Conservation (phyloP, 2,797 vertebrate species). For the Octomys mimax region DNA sequence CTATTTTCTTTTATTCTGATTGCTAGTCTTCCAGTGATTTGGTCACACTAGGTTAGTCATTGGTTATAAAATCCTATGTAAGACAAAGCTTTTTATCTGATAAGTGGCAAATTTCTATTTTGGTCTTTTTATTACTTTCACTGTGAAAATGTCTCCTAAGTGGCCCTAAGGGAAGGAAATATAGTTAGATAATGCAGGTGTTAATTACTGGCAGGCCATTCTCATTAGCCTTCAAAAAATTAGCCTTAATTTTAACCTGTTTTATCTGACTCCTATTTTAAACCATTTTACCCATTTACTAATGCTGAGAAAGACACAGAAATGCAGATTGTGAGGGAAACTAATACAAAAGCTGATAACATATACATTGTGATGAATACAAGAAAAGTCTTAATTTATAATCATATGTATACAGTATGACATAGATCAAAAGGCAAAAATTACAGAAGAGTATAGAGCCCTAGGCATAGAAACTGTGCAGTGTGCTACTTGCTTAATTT, state of each 20-base stretch:
- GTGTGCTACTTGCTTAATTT: constrained; percentile 49
- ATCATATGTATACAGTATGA: constrained; percentile 20
- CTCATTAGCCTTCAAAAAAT: constrained; percentile 59
- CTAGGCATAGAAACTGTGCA: constrained; percentile 41
- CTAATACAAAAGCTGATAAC: constrained; percentile 40
- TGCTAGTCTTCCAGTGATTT: constrained; percentile 63
- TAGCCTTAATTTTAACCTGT: constrained; percentile 69
- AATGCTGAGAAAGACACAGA: constrained; percentile 53
- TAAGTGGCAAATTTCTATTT: constrained; percentile 38
- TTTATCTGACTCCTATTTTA: constrained; percentile 37
- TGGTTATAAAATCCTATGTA: constrained; percentile 27
- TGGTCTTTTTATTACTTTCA: constrained; percentile 45
- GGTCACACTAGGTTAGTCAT: constrained; percentile 25
- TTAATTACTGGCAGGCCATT: constrained; percentile 46
- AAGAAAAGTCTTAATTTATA: constrained; percentile 56
- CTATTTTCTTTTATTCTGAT: constrained; percentile 54
- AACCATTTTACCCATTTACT: constrained; percentile 36
- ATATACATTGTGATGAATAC: constrained; percentile 59
- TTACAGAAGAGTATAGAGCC: constrained; percentile 35
- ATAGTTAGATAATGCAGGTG: constrained; percentile 40
- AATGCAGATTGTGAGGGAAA: constrained; percentile 50
- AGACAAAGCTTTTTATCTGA: constrained; percentile 60
- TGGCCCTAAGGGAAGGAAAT: constrained; percentile 27
- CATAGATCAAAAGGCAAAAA: constrained; percentile 53
- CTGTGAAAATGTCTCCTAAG: constrained; percentile 48